Evolutionary conservation across 2,888 invertebrate genomes (phyloP).

Genomic region (Uloborus plumipes): DNA sequence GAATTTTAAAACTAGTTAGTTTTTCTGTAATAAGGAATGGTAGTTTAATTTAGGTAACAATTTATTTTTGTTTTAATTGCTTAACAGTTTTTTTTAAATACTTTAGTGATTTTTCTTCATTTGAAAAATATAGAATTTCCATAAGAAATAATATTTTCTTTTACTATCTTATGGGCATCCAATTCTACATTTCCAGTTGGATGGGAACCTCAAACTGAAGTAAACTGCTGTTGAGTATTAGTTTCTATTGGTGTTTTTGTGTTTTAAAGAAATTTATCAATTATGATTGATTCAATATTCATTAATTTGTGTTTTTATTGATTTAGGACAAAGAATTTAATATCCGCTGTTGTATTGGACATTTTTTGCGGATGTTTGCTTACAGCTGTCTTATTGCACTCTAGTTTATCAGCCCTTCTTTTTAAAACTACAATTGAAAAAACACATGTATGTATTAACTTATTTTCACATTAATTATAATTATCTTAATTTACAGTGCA

Average conservation of each 20-base stretch:
- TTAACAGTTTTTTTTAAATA: too few relatives aligned
- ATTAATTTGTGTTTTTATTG: neutral
- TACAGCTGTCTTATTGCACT: constrained; percentile 16
- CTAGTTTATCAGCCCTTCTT: constrained; percentile 7
- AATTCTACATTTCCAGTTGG: neutral
- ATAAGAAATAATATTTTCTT: too few relatives aligned
- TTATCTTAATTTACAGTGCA: neutral
- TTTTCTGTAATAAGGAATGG: too few relatives aligned
- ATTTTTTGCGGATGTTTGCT: constrained; percentile 41
- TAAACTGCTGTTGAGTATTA: neutral
- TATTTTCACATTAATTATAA: neutral
- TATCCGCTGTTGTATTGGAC: constrained; percentile 39
- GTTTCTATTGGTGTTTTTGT: neutral
- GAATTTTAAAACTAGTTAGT: too few relatives aligned
- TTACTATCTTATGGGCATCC: neutral
- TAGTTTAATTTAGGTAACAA: too few relatives aligned
- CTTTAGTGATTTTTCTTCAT: too few relatives aligned
- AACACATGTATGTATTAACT: constrained; percentile 32
- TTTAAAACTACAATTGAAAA: constrained; percentile 22
- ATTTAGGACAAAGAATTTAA: constrained; percentile 36
- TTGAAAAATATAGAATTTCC: too few relatives aligned
- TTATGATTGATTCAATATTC: neutral
- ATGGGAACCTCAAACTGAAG: neutral
- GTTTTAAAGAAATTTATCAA: neutral
- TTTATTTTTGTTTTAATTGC: too few relatives aligned